phyloP scores from a whole-genome alignment of 2,888 invertebrate species.

The Stenotaenia linearis region DNA sequence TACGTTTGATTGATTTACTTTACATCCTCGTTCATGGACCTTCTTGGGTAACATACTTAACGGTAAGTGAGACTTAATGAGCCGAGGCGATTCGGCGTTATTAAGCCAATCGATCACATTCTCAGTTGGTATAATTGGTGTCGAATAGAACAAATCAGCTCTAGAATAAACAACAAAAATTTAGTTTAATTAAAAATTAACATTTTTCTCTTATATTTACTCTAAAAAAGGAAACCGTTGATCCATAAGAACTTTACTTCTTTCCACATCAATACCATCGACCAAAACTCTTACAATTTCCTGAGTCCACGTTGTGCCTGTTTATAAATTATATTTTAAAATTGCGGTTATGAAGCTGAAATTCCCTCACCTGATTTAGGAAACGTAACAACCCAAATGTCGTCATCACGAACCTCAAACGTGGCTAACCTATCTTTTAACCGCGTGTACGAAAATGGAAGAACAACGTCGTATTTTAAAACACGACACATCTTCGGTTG shows the following conservation, averaged over 20 bases:
- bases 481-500: neutral
- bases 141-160: slow-evolving; percentile 9
- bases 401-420: slow-evolving; percentile 51
- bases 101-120: neutral
- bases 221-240: neutral
- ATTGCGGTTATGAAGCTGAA: neutral
- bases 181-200: neutral
- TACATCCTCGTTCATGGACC: neutral
- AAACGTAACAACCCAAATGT: slow-evolving; percentile 56
- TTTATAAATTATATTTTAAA: neutral
- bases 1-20: too few relatives aligned
- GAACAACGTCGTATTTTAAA: neutral
- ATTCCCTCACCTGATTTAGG: slow-evolving; percentile 55
- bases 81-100: neutral
- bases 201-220: neutral
- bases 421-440: neutral
- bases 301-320: slow-evolving; percentile 47
- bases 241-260: neutral
- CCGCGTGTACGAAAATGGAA: neutral
- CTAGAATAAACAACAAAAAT: neutral
- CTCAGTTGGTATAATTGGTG: neutral
- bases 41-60: neutral
- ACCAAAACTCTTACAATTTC: slow-evolving; percentile 47
- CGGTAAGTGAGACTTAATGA: slow-evolving; percentile 28
- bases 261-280: slow-evolving; percentile 41